A percentile compares a stretch with the other conserved stretches of the same genome.
Conservation (phyloP, 2,113 vertebrate genomes). For the Gorsachius goisagi region DNA sequence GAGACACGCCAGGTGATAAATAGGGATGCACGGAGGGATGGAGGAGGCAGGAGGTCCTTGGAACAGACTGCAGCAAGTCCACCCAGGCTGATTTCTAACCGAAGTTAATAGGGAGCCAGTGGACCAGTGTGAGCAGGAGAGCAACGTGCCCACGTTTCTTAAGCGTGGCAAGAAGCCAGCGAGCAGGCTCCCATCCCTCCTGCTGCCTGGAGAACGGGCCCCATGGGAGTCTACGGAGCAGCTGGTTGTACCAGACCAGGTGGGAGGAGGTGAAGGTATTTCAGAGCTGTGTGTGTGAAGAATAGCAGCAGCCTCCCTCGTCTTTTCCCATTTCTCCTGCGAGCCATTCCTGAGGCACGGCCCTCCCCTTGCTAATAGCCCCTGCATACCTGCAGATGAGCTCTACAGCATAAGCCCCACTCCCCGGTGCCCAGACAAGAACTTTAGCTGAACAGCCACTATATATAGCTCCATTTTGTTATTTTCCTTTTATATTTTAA, state of each 20-base stretch:
- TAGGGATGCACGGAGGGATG: neutral
- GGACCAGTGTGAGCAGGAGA: neutral
- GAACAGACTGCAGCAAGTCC: neutral
- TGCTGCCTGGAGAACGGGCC: neutral
- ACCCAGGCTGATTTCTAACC: neutral
- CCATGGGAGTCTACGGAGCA: fast-evolving
- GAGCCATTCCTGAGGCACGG: neutral
- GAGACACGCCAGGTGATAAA: neutral
- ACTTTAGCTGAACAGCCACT: neutral
- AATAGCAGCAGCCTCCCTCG: neutral
- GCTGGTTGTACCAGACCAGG: neutral
- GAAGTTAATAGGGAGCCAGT: neutral
- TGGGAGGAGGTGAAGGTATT: neutral
- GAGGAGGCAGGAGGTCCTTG: neutral
- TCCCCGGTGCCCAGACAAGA: neutral
- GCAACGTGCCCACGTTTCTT: neutral
- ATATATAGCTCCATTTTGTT: too few relatives aligned
- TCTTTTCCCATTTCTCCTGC: neutral
- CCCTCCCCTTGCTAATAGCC: neutral
- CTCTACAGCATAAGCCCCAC: neutral
- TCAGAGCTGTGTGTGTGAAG: neutral
- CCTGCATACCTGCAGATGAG: neutral
- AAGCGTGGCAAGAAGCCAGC: fast-evolving
- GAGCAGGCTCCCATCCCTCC: neutral
- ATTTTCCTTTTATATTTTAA: neutral